Evolutionary conservation across 2,113 vertebrate species (phyloP), one percentile per base, ranked within the genome.

Genomic region (Sorex araneus): DNA sequence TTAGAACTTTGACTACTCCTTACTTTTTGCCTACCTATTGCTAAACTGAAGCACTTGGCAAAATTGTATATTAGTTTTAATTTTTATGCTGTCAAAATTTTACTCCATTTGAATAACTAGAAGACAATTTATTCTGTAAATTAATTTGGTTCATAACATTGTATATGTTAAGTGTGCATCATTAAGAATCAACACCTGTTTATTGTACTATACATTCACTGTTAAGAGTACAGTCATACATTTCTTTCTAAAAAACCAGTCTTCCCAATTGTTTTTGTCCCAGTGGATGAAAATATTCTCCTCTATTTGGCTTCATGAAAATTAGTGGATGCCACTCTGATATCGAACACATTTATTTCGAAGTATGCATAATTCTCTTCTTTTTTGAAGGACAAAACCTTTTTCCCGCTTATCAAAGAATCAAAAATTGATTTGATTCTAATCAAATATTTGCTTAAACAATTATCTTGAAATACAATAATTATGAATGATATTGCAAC

Each of bases 231-330:
- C 6, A 77, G 27, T 63, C 2, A 69, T 85, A 78, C 54, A 64
- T 82, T 78, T 45, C 40, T 82, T 36, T 36, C 36, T 32, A 25
- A 66, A 85, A 77, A 45, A 77, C 85, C n/a, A 84, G 19, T 7
- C n/a, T 40, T 11, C 1, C 3, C 6, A 1, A 43, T 2, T 6
- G 30, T 0, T 13, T 28, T 70, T 16, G 15, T 2, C 1, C 18
- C 63, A 43, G 45, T 1, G 64, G 30, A 54, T 34, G 74, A 45
- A 90, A 25, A 71, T 32, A 69, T 67, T 70, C 40, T 6, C 32
- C 21, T 57, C 16, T 16, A 34, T 6, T 66, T 84, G 9, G 9
- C 2, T 16, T 28, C 3, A 16, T 43, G 7, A 28, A 36, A 9
- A 63, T 71, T 57, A 67, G 21, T 36, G 10, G 25, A 27, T 2